phyloP scores from a whole-genome alignment of 1,140 invertebrate genomes.

The Drosophila nigromelanica region DNA sequence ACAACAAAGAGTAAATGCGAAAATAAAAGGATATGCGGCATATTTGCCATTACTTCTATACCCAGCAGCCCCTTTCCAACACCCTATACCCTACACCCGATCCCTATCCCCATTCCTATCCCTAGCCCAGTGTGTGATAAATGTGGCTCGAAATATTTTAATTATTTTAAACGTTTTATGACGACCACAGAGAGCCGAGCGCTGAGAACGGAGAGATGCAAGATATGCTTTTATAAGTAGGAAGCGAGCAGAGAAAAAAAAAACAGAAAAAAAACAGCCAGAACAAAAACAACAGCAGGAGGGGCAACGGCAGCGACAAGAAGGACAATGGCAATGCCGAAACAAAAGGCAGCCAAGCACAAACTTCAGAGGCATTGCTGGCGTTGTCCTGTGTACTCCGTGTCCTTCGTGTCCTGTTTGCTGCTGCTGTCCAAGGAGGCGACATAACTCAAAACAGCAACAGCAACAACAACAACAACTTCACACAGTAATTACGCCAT shows the following conservation, averaged over 20 bases:
- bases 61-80: slow-evolving; percentile 10
- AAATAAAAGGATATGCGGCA: slow-evolving; percentile 69
- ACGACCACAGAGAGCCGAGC: slow-evolving; percentile 50
- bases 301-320: slow-evolving; percentile 33
- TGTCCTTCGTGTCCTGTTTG: slow-evolving; percentile 27
- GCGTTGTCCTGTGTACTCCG: neutral
- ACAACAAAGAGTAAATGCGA: slow-evolving; percentile 33
- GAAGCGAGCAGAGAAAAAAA: slow-evolving; percentile 9
- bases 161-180: slow-evolving; percentile 84
- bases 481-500: slow-evolving; percentile 81
- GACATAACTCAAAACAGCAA: slow-evolving; percentile 76
- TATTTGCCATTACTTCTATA: slow-evolving; percentile 63
- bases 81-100: neutral
- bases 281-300: neutral
- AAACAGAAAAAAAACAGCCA: slow-evolving; percentile 24
- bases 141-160: slow-evolving; percentile 83
- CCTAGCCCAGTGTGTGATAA: slow-evolving; percentile 61
- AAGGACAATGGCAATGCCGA: slow-evolving; percentile 66
- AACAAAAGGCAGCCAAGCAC: slow-evolving; percentile 66
- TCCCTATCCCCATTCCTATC: neutral
- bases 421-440: slow-evolving; percentile 44
- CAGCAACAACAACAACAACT: slow-evolving; percentile 47
- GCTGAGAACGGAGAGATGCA: slow-evolving; percentile 36
- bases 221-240: slow-evolving; percentile 58
- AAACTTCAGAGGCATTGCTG: slow-evolving; percentile 31